A percentile compares a stretch with the other conserved stretches of the same genome.
Conservation (phyloP, 2,888 invertebrate genomes). For the Caenorhabditis parvicauda region DNA sequence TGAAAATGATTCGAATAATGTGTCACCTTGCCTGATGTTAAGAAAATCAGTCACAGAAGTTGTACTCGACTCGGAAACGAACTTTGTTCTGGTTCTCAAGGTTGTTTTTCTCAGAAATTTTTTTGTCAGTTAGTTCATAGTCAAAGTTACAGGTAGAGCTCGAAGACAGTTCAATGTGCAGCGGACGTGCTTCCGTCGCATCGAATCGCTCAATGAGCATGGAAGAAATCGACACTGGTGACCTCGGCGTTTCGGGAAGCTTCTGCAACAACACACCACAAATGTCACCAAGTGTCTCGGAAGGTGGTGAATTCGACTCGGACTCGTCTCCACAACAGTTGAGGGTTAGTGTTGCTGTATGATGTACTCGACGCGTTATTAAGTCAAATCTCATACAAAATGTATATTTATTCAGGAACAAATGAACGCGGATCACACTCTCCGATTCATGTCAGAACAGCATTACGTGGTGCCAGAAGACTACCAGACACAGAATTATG, state of each 20-base stretch:
- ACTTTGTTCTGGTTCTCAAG: too few relatives aligned
- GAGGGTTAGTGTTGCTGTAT: background rate
- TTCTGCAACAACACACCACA: conserved; percentile 41
- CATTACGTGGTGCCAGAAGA: background rate
- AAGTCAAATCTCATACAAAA: too few relatives aligned
- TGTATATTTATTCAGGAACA: conserved; percentile 4
- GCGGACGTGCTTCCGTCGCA: conserved; percentile 11
- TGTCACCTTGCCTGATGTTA: too few relatives aligned
- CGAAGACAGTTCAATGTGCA: conserved; percentile 13
- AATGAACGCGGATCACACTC: conserved; percentile 2
- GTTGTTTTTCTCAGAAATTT: too few relatives aligned
- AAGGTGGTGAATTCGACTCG: conserved; percentile 20
- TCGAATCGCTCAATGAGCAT: conserved; percentile 13
- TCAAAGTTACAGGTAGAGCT: conserved; percentile 6
- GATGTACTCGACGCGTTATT: background rate
- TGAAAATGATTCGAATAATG: too few relatives aligned
- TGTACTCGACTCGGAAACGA: too few relatives aligned
- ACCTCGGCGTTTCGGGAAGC: conserved; percentile 13
- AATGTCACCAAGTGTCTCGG: conserved; percentile 35
- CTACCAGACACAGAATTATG: background rate
- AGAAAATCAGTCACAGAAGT: too few relatives aligned
- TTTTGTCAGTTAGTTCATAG: too few relatives aligned
- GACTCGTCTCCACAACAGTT: background rate
- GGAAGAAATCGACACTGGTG: conserved; percentile 10
- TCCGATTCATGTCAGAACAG: background rate